phyloP scores from a whole-genome alignment of 2,888 invertebrate species.

The Microctonus aethiopoides region DNA sequence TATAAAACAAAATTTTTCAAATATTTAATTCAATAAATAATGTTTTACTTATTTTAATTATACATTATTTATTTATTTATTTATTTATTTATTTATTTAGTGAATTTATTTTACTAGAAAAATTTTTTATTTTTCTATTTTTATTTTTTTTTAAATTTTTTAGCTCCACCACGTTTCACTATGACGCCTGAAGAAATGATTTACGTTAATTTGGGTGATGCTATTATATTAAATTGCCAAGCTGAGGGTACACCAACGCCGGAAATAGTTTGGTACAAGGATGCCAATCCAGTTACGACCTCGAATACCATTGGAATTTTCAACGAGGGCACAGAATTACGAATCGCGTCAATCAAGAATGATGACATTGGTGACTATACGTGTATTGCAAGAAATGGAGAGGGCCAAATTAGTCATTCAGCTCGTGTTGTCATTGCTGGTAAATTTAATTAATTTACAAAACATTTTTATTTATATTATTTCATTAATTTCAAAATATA shows the following conservation, averaged over 20 bases:
- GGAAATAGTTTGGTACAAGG: conserved; percentile 96
- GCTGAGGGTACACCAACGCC: conserved; percentile 97
- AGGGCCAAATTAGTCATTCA: conserved; percentile 95
- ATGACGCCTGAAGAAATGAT: conserved; percentile 96
- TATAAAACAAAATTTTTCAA: too few relatives aligned
- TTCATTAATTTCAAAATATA: not conserved
- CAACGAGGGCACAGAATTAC: conserved; percentile 93
- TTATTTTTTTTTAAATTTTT: too few relatives aligned
- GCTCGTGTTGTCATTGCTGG: conserved; percentile 95
- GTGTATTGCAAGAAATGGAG: conserved; percentile 94
- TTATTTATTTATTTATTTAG: too few relatives aligned
- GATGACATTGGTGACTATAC: conserved; percentile 97
- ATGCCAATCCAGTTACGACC: conserved; percentile 90
- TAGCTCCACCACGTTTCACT: conserved; percentile 93
- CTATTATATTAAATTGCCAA: conserved; percentile 95
- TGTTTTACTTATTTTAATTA: too few relatives aligned
- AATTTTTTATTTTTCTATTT: too few relatives aligned
- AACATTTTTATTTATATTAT: not conserved
- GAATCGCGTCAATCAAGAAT: conserved; percentile 91
- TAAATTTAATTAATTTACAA: conserved; percentile 51
- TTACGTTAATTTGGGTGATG: conserved; percentile 96
- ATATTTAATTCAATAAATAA: too few relatives aligned
- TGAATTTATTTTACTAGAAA: too few relatives aligned
- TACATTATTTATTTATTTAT: too few relatives aligned
- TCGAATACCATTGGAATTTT: conserved; percentile 90